phyloP scores from a whole-genome alignment of 2,113 vertebrate genomes.

The Leuciscus idus region DNA sequence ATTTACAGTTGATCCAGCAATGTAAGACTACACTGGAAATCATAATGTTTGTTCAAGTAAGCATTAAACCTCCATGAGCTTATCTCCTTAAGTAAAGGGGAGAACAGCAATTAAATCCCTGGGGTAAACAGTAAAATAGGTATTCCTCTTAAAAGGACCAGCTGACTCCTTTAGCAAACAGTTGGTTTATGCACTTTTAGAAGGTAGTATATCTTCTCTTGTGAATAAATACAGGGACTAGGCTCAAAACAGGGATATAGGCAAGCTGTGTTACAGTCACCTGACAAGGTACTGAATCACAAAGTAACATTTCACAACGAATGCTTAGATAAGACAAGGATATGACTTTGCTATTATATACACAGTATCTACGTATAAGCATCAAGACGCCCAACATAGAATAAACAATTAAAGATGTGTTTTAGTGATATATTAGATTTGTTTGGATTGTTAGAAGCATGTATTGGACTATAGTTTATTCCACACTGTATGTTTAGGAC shows the following conservation, averaged over 20 bases:
- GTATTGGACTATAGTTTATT: not conserved
- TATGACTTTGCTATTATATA: constrained; percentile 12
- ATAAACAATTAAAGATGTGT: constrained; percentile 7
- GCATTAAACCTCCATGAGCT: not conserved
- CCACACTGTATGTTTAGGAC: not conserved
- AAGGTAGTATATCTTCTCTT: not conserved
- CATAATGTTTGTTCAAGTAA: not conserved
- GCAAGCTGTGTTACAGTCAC: not conserved
- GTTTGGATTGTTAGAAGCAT: constrained; percentile 20
- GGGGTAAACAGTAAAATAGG: not conserved
- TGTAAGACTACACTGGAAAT: not conserved
- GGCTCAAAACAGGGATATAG: not conserved
- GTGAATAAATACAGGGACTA: not conserved
- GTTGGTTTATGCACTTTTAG: constrained; percentile 1
- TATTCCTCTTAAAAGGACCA: not conserved
- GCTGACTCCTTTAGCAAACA: not conserved
- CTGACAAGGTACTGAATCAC: not conserved
- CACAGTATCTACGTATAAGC: not conserved
- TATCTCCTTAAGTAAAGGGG: not conserved
- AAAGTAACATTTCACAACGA: not conserved
- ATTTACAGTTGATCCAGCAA: not conserved
- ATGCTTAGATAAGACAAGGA: not conserved
- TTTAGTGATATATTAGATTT: not conserved
- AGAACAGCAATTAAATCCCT: constrained; percentile 5
- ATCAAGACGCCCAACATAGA: not conserved